Evolutionary conservation across 37 sponge, comb jelly and placozoan species (phyloP), one percentile per base, ranked within the genome.

Genomic region (Hexactinellida sp.): DNA sequence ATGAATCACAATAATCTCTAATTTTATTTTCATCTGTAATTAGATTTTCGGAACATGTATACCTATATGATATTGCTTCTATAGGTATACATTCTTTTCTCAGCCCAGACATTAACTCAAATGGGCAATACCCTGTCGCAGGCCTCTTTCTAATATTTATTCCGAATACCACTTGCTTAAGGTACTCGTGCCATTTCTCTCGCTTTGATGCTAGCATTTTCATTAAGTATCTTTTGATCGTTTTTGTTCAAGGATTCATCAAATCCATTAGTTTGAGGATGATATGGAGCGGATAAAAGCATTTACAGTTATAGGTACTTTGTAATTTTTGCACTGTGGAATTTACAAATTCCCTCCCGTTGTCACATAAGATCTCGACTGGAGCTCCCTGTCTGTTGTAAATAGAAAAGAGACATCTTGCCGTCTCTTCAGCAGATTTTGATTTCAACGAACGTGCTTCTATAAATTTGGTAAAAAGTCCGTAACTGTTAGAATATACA

Each of bases 161-260:
- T 10, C 28, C 76, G n/a, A 63, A 63, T 63, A 63, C 34, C 30
- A 63, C 76, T 63, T 63, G 76, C 30, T 63, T 23, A n/a, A 25
- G 76, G 76, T 63, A 63, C 30, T 63, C 76, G 13, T 63, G 30
- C 76, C 76, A 63, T 10, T 63, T 63, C 30, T 63, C 76, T 63
- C 76, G 76, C 30, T 63, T 63, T 25, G 76, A 25, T 21, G 21
- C 76, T 63, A 63, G 76, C 76, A 63, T 63, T 63, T n/a, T 63
- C 76, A 63, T 63, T n/a, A 63, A 63, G 76, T 63, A 32, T 7
- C 52, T 9, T 47, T 47, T 47, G 52, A 47, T 16, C 76, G 76
- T 63, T 63, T 63, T n/a, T 63, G 13, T 63, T 63, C 34, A 23
- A n/a, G 30, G 76, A 63, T 28, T 47, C 52, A 47, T 47, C 76